Conservation (phyloP, 1,140 invertebrate species). For the Tetragnatha versicolor region DNA sequence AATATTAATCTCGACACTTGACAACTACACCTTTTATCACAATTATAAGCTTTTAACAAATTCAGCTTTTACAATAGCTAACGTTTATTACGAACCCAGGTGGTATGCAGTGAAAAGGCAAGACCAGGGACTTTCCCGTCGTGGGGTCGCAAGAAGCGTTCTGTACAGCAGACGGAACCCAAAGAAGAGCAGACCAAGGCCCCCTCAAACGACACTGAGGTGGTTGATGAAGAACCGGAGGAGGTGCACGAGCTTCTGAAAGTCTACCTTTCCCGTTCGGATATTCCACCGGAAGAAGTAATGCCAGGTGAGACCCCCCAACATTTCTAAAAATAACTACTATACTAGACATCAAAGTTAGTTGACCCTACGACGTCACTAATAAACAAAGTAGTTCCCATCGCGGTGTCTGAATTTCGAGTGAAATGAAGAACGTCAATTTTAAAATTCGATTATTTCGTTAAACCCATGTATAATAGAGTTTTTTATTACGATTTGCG, state of each 20-base stretch:
- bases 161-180: neutral
- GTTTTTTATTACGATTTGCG: too few relatives aligned
- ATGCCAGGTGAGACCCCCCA: slow-evolving; percentile 20
- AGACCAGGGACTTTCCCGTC: slow-evolving; percentile 58
- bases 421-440: too few relatives aligned
- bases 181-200: neutral
- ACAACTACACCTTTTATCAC: too few relatives aligned
- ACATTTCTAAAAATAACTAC: neutral
- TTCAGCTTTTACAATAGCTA: too few relatives aligned
- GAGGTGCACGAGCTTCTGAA: slow-evolving; percentile 60
- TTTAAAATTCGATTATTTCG: too few relatives aligned
- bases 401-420: too few relatives aligned
- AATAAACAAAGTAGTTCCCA: too few relatives aligned
- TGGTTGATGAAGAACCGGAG: slow-evolving; percentile 57
- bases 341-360: too few relatives aligned
- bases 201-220: slow-evolving; percentile 8
- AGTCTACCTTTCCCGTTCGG: slow-evolving; percentile 60
- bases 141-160: slow-evolving; percentile 57
- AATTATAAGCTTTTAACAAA: too few relatives aligned
- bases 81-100: slow-evolving; percentile 45
- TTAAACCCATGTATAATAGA: too few relatives aligned
- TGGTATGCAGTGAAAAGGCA: slow-evolving; percentile 57
- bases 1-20: too few relatives aligned
- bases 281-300: slow-evolving; percentile 57
- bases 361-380: too few relatives aligned